Evolutionary conservation across 2,888 invertebrate species (phyloP).

Genomic region (Eilema depressum): DNA sequence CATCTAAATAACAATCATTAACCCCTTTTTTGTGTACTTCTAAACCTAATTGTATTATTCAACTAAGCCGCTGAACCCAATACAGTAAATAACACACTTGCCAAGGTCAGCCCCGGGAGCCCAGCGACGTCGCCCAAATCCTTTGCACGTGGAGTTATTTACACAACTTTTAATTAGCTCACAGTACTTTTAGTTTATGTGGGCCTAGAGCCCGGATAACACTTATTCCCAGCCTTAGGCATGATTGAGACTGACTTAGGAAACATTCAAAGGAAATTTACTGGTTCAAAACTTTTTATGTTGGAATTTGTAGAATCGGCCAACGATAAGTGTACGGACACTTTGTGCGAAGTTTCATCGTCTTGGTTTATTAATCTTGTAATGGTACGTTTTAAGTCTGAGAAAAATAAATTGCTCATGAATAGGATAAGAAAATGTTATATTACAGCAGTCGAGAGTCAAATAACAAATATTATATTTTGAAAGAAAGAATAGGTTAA

Average conservation of each 20-base stretch:
- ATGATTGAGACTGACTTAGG: neutral
- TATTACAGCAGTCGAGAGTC: neutral
- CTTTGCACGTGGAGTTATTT: slow-evolving; percentile 19
- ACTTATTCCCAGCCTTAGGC: slow-evolving; percentile 3
- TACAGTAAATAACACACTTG: neutral
- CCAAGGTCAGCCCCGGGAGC: neutral
- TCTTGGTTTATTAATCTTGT: neutral
- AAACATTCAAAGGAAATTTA: slow-evolving; percentile 6
- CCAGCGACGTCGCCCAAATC: slow-evolving; percentile 6
- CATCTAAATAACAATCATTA: no score
- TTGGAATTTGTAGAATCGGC: neutral
- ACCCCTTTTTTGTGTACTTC: neutral
- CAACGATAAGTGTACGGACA: neutral
- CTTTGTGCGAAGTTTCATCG: neutral
- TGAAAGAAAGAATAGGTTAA: neutral
- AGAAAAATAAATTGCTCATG: neutral
- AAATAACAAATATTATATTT: neutral
- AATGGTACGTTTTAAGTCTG: neutral
- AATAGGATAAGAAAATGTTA: neutral
- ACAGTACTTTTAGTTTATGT: slow-evolving; percentile 29
- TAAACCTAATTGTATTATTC: neutral
- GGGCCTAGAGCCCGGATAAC: slow-evolving; percentile 7
- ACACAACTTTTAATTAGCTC: slow-evolving; percentile 46
- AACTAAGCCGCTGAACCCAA: neutral
- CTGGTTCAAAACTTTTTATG: neutral